Evolutionary conservation across 1,140 invertebrate species (phyloP), one percentile per base, ranked within the genome.

Genomic region (Scylla paramamosain): DNA sequence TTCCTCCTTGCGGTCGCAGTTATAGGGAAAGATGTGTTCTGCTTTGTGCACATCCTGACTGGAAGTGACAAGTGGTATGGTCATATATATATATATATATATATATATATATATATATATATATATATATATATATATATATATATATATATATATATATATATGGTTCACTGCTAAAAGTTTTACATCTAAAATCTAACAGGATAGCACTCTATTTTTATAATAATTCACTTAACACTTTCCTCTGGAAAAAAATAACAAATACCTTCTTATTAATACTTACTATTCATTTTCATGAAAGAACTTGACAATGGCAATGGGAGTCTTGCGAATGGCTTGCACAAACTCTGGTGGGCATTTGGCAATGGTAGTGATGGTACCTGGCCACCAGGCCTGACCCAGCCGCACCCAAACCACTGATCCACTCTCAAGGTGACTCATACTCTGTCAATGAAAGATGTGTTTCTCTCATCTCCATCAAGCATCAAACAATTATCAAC

Each of bases 241-340:
- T 88, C 2, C 25, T 88, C 29, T 39, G 0, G 10, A 32, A 32
- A 87, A 28, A 88, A 32, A 25, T 32, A 88, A 32, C n/a, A 14
- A 6, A 28, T 87, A 16, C 14, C 6, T 39, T 39, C 6, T 39
- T 39, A 39, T 39, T 39, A 32, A 92, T 87, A 96, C 96, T 95
- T 92, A 96, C 96, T 84, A 96, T 95, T 95, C 95, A 93, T 94
- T 95, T 94, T 96, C 96, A 82, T 95, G 93, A 89, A 96, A 96
- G 48, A 96, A 96, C 83, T 95, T 96, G 46, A 96, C 96, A 67
- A 96, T 95, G 52, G 96, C 93, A 29, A 95, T 46, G 7, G 96
- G 96, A 39, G 83, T 94, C 94, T 95, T 96, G 45, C 94, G 88
- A 59, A 96, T n/a, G 31, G 31, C 95, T 52, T 95, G 67, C 16